These are phyloP conservation scores for Toxostoma redivivum DNA, from an alignment of 2,113 vertebrate genomes.

Conservation along the genomic window DNA sequence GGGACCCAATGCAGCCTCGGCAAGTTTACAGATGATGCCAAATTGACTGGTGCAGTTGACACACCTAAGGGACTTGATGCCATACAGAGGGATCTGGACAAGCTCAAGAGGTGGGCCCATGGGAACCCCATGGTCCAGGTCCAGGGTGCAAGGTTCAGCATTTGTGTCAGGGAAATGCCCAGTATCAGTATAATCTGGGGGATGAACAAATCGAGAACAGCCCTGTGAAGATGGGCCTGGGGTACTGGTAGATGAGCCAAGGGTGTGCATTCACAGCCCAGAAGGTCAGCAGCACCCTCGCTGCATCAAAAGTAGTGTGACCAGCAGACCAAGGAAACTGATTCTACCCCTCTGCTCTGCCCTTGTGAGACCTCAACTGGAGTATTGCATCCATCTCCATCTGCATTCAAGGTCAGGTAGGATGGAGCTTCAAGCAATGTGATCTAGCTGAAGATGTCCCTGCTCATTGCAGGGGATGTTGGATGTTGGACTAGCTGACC, in stretches of 20 bases:
- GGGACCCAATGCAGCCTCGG: neutral
- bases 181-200: neutral
- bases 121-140: neutral
- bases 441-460: neutral
- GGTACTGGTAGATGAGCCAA: neutral
- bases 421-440: neutral
- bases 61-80: neutral
- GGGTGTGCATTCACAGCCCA: neutral
- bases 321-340: neutral
- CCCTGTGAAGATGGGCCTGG: neutral
- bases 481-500: neutral
- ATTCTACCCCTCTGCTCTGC: neutral
- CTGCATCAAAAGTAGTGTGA: neutral
- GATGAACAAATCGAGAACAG: neutral
- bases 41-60: neutral
- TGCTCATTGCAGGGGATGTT: neutral
- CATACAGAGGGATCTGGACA: neutral
- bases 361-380: neutral
- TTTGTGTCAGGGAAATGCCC: neutral
- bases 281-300: neutral
- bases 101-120: neutral
- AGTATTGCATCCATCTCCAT: neutral
- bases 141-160: neutral
- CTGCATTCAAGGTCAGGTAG: neutral
- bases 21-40: neutral